These are phyloP conservation scores for Lycophotia porphyrea DNA, from an alignment of 2,888 invertebrate species.

Conservation along the genomic window DNA sequence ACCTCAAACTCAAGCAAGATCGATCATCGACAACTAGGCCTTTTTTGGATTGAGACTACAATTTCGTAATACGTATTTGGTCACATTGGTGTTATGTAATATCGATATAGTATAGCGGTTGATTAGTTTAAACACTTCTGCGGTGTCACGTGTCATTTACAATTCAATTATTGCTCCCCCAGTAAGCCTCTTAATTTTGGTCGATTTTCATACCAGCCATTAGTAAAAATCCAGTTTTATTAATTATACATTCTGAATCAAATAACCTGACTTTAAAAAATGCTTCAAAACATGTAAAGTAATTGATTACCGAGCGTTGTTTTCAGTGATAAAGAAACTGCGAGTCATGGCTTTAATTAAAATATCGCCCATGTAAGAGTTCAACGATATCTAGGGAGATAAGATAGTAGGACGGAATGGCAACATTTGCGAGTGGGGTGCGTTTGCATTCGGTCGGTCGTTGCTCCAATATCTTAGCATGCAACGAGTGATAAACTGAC, in stretches of 20 bases:
- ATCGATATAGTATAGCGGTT: constrained; percentile 1
- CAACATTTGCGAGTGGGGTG: constrained; percentile 9
- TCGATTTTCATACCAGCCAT: constrained; percentile 1
- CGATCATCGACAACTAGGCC: constrained; percentile 12
- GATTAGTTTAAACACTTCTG: not conserved
- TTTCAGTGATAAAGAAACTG: constrained; percentile 46
- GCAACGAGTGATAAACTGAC: constrained; percentile 8
- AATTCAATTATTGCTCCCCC: not conserved
- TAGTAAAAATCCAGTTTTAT: constrained; percentile 1
- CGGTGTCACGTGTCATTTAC: not conserved
- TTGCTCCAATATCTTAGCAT: constrained; percentile 35
- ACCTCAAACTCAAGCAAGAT: constrained; percentile 14
- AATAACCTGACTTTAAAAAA: constrained; percentile 7
- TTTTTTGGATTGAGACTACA: not conserved
- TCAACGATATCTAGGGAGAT: constrained; percentile 54
- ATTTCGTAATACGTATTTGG: constrained; percentile 13
- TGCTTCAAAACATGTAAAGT: constrained; percentile 24
- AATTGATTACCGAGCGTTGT: constrained; percentile 23
- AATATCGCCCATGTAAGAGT: constrained; percentile 39
- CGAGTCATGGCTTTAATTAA: constrained; percentile 51
- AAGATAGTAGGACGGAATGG: constrained; percentile 42
- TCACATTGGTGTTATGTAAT: not conserved
- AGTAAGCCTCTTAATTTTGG: not conserved
- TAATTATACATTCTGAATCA: not conserved
- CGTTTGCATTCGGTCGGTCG: constrained; percentile 38